Evolutionary conservation across 2,797 vertebrate species (phyloP).

Genomic region (Myotis daubentonii): DNA sequence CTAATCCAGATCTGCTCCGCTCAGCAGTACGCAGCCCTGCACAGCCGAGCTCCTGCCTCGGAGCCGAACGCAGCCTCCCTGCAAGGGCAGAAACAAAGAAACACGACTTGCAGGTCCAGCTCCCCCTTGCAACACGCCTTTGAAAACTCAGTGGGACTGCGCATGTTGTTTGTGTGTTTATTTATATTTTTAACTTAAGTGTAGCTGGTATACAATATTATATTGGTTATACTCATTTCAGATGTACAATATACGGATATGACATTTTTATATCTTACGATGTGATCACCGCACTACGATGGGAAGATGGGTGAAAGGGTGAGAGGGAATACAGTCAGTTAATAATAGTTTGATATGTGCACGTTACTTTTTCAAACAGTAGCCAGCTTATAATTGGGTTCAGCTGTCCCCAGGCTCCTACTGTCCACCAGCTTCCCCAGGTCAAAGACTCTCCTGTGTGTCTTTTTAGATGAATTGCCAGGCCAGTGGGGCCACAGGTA

Average conservation of each 20-base stretch:
- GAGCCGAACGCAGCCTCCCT: background rate
- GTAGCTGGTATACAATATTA: background rate
- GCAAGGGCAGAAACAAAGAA: background rate
- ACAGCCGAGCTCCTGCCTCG: background rate
- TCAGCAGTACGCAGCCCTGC: accelerated
- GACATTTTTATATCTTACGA: background rate
- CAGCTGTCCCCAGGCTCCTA: background rate
- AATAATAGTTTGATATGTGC: background rate
- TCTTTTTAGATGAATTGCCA: background rate
- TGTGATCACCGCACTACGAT: background rate
- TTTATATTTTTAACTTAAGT: background rate
- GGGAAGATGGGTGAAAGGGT: background rate
- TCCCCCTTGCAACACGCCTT: background rate
- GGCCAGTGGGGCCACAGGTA: background rate
- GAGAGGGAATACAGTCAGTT: background rate
- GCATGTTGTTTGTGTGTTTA: background rate
- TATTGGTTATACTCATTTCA: background rate
- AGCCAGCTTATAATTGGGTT: background rate
- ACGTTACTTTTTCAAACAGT: background rate
- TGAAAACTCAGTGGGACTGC: background rate
- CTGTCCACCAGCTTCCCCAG: background rate
- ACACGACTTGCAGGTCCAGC: background rate
- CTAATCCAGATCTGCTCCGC: background rate
- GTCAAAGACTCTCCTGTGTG: background rate
- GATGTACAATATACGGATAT: background rate